A percentile compares a stretch with the other conserved stretches of the same genome.
phyloP scores from a whole-genome alignment of 2,113 vertebrate species.

The Pygoscelis adeliae region DNA sequence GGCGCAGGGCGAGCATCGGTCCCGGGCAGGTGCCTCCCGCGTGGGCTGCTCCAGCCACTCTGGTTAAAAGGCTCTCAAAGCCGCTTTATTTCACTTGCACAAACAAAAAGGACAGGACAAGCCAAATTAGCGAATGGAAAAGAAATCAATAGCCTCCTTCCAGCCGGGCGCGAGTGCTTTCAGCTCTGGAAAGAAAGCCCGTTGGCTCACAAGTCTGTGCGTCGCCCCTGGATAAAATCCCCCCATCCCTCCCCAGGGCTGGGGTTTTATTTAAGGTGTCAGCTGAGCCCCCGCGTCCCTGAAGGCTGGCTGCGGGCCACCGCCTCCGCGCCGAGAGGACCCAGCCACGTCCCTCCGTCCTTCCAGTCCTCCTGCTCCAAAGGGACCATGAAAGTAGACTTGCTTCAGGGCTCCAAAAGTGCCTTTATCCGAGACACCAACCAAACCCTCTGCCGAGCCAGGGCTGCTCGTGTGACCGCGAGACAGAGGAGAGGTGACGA shows the following conservation, averaged over 20 bases:
- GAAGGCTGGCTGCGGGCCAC: background rate
- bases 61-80: background rate
- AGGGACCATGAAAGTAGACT: background rate
- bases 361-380: background rate
- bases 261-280: background rate
- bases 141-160: background rate
- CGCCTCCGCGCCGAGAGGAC: too few relatives aligned
- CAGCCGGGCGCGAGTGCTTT: background rate
- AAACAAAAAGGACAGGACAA: background rate
- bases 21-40: background rate
- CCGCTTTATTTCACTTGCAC: background rate
- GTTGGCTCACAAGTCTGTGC: fast-evolving
- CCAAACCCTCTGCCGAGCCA: fast-evolving
- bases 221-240: fast-evolving
- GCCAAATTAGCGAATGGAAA: background rate
- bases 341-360: background rate
- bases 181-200: background rate
- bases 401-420: background rate
- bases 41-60: background rate
- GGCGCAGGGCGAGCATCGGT: fast-evolving
- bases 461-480: background rate
- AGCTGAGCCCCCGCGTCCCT: background rate
- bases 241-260: background rate
- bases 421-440: background rate
- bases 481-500: background rate